phyloP scores from a whole-genome alignment of 1,140 invertebrate species.

The Ceratitis capitata region DNA sequence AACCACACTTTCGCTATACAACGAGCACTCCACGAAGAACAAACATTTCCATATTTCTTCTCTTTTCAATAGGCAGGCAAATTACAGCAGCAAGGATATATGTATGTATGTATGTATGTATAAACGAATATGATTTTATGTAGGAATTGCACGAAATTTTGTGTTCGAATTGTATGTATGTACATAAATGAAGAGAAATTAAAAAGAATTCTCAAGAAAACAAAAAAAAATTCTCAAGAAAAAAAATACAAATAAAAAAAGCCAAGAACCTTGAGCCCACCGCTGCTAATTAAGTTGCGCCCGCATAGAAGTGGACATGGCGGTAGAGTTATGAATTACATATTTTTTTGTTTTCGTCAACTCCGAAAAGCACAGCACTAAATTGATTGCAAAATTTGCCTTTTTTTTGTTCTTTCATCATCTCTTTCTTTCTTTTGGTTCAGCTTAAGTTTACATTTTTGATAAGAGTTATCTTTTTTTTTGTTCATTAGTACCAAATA shows the following conservation, averaged over 20 bases:
- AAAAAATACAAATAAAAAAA: neutral
- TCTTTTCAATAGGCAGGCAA: neutral
- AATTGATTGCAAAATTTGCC: constrained; percentile 17
- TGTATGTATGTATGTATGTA: neutral
- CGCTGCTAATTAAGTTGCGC: neutral
- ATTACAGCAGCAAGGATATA: constrained; percentile 2
- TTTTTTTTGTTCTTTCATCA: neutral
- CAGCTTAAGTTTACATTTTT: neutral
- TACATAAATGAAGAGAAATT: neutral
- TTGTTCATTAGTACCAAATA: too few relatives aligned
- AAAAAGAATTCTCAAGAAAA: too few relatives aligned
- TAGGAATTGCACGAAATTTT: neutral
- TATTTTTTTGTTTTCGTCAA: constrained; percentile 17
- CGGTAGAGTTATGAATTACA: neutral
- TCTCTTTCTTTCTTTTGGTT: neutral
- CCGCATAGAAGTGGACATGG: neutral
- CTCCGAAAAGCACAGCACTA: constrained; percentile 28
- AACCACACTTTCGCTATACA: neutral
- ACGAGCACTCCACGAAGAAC: neutral
- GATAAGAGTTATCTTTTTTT: neutral
- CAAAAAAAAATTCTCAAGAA: too few relatives aligned
- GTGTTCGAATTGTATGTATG: neutral
- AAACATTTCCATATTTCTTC: too few relatives aligned
- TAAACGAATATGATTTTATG: neutral
- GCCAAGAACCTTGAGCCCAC: neutral